phyloP scores from a whole-genome alignment of 2,888 invertebrate genomes.

The Aspidapion aeneum region DNA sequence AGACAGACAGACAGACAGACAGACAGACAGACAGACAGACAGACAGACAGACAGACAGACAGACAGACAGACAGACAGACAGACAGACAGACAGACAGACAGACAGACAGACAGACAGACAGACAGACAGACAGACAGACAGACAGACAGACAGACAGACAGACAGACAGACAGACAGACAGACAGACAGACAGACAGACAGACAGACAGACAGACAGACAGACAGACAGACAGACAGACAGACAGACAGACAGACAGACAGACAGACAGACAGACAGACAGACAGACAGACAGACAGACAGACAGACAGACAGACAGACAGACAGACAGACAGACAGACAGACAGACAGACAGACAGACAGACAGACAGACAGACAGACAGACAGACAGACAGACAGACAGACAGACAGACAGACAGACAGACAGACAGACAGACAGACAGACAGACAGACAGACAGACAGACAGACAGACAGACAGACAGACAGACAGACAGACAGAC shows the following conservation, averaged over 20 bases:
- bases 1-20: no score
- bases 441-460: conserved; percentile 1
- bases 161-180: conserved; percentile 1
- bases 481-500: conserved; percentile 1
- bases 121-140: conserved; percentile 1
- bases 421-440: conserved; percentile 1
- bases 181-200: conserved; percentile 1
- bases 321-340: conserved; percentile 1
- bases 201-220: background rate
- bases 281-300: conserved; percentile 1
- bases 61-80: no score
- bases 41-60: no score
- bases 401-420: conserved; percentile 1
- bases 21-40: no score
- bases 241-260: conserved; percentile 1
- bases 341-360: conserved; percentile 1
- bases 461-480: conserved; percentile 1
- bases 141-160: conserved; percentile 1
- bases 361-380: conserved; percentile 1
- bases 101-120: conserved; percentile 1
- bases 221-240: conserved; percentile 1
- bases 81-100: conserved; percentile 1
- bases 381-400: conserved; percentile 1
- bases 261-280: conserved; percentile 1
- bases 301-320: conserved; percentile 1